Percentiles rank a stretch among this genome's conserved stretches.
These are phyloP conservation scores for Nebria ingens DNA, from an alignment of 1,140 invertebrate genomes.

Conservation along the genomic window DNA sequence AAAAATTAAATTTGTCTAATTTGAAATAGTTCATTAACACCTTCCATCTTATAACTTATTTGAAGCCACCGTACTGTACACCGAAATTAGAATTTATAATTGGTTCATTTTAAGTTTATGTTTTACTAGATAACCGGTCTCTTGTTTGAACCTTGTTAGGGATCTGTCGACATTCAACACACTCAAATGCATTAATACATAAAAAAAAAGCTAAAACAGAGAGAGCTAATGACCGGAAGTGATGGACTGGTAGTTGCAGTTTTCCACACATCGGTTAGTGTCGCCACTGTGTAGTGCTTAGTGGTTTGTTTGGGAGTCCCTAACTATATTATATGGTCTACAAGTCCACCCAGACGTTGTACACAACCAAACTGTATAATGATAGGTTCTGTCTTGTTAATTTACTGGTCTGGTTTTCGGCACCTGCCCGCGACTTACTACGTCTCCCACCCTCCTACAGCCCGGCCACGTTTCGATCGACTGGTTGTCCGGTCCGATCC, in stretches of 20 bases:
- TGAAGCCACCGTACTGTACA: no score
- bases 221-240: neutral
- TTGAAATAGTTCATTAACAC: no score
- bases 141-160: neutral
- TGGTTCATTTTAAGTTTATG: neutral
- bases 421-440: constrained; percentile 5
- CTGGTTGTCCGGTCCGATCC: neutral
- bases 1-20: no score
- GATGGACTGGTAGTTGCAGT: neutral
- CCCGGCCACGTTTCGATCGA: neutral
- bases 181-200: neutral
- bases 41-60: no score
- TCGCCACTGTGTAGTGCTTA: no score
- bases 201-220: neutral
- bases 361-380: constrained; percentile 5
- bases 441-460: neutral
- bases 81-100: constrained; percentile 2
- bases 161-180: neutral
- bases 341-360: neutral
- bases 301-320: no score
- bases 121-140: neutral
- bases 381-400: constrained; percentile 3
- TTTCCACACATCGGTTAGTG: no score
- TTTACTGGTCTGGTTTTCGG: constrained; percentile 9
- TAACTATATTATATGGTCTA: no score